Conservation (phyloP, 2,113 vertebrate genomes). For the Cisticola juncidis region DNA sequence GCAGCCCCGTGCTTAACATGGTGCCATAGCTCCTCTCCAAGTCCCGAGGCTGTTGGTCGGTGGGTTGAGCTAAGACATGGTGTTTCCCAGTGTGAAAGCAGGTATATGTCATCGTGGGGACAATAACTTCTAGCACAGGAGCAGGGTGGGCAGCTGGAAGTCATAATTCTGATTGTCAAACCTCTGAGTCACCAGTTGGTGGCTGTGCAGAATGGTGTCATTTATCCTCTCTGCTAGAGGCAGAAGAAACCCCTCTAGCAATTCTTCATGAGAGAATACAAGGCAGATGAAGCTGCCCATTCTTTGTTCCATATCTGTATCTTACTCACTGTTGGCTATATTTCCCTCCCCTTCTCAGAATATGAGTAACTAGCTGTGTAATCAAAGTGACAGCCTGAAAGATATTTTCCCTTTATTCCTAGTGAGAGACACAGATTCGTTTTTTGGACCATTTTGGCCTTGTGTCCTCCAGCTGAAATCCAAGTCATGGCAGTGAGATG, state of each 20-base stretch:
- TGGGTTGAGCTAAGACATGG: neutral
- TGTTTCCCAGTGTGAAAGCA: rapidly evolving
- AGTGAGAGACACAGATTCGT: neutral
- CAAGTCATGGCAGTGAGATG: rapidly evolving
- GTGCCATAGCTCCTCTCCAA: neutral
- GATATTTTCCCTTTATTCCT: neutral
- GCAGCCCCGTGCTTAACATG: rapidly evolving
- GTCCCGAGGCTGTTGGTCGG: rapidly evolving
- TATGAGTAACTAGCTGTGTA: neutral
- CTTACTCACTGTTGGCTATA: neutral
- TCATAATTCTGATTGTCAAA: neutral
- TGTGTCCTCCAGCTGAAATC: neutral
- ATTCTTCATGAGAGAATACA: neutral
- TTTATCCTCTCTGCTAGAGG: neutral
- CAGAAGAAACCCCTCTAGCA: neutral
- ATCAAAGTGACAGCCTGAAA: neutral
- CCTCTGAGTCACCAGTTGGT: neutral
- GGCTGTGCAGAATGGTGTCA: neutral
- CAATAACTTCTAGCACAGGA: neutral
- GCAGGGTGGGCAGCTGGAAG: neutral
- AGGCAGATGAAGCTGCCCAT: neutral
- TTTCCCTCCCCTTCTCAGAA: neutral
- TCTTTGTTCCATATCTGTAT: neutral
- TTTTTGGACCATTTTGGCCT: neutral
- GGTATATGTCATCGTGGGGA: neutral